phyloP scores from a whole-genome alignment of 2,797 vertebrate species.

The Danio aesculapii region DNA sequence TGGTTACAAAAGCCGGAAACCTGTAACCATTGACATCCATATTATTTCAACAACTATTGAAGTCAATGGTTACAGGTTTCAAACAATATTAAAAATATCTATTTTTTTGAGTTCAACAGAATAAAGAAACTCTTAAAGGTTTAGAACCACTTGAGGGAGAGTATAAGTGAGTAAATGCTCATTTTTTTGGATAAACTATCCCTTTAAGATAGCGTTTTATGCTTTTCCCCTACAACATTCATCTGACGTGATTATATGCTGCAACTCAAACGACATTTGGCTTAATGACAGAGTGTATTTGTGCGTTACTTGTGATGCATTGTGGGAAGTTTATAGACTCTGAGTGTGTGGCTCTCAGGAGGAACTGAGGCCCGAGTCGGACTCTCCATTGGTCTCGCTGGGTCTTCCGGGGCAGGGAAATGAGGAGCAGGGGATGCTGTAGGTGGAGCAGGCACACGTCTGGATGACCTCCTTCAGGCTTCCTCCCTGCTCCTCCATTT shows the following conservation, averaged over 20 bases:
- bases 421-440: conserved; percentile 81
- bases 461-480: conserved; percentile 88
- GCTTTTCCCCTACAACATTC: not conserved
- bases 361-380: conserved; percentile 79
- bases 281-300: conserved; percentile 6
- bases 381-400: conserved; percentile 67
- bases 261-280: conserved; percentile 15
- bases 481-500: conserved; percentile 87
- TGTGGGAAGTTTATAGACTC: not conserved
- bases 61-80: no score
- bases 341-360: conserved; percentile 63
- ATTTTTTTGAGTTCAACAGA: no score
- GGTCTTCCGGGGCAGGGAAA: conserved; percentile 72
- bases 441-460: conserved; percentile 84
- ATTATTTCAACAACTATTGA: no score
- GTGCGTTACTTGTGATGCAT: conserved; percentile 19
- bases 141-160: no score
- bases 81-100: no score
- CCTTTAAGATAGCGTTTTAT: conserved; percentile 5
- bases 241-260: conserved; percentile 9
- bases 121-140: no score
- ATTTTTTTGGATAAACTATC: no score
- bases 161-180: no score
- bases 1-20: no score
- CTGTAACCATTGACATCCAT: no score